Evolutionary conservation across 2,797 vertebrate species (phyloP).

Genomic region (Myotis daubentonii): DNA sequence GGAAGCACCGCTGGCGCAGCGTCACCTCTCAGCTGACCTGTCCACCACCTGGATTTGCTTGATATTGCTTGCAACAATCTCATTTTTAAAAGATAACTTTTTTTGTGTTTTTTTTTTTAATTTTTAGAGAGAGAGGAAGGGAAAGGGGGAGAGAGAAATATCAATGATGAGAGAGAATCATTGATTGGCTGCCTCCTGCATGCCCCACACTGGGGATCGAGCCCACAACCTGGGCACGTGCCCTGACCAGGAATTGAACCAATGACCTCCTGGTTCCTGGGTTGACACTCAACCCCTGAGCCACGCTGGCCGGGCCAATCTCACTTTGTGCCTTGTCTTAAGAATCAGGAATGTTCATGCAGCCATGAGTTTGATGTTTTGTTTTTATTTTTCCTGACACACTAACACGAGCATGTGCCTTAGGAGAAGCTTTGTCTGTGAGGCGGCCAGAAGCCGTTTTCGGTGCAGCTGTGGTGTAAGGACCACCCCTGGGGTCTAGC

Average conservation of each 20-base stretch:
- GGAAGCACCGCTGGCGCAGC: not conserved
- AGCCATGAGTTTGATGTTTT: not conserved
- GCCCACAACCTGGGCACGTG: too few relatives aligned
- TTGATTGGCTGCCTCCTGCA: too few relatives aligned
- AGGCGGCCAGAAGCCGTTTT: too few relatives aligned
- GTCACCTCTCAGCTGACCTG: accelerated
- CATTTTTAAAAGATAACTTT: too few relatives aligned
- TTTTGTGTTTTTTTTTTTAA: too few relatives aligned
- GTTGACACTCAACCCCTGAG: too few relatives aligned
- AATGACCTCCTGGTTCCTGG: too few relatives aligned
- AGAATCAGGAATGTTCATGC: not conserved
- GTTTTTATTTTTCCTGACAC: not conserved
- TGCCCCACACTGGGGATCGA: too few relatives aligned
- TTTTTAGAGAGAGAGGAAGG: too few relatives aligned
- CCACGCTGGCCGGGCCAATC: not conserved
- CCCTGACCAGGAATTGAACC: too few relatives aligned
- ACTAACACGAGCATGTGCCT: accelerated
- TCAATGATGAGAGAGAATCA: too few relatives aligned
- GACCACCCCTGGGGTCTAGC: accelerated
- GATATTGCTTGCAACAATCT: accelerated
- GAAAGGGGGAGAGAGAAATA: too few relatives aligned
- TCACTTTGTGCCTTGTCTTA: not conserved
- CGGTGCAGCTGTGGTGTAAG: accelerated
- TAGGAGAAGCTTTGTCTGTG: accelerated
- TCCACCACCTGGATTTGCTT: accelerated